These are phyloP conservation scores for Glaucopsyche alexis DNA, from an alignment of 2,888 invertebrate species.

Conservation along the genomic window DNA sequence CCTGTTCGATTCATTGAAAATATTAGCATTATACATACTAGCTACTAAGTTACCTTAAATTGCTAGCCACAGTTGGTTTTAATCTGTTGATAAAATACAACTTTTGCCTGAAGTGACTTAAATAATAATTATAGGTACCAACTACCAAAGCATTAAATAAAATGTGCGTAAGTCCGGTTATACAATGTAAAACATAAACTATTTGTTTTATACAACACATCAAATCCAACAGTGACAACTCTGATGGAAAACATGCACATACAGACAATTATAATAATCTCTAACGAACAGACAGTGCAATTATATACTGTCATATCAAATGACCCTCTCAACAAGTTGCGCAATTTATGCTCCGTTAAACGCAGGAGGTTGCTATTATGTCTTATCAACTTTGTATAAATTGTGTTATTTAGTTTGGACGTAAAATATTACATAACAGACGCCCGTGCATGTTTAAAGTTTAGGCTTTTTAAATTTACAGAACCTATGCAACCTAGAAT, in stretches of 20 bases:
- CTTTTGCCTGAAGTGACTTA: not conserved
- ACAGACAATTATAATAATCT: constrained; percentile 15
- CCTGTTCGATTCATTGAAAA: not conserved
- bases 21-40: no score
- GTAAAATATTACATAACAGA: not conserved
- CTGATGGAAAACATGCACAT: constrained; percentile 15
- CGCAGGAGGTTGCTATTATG: not conserved
- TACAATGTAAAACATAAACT: not conserved
- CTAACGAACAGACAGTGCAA: constrained; percentile 17
- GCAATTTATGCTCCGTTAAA: constrained; percentile 17
- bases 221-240: constrained; percentile 9
- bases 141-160: not conserved
- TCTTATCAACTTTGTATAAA: constrained; percentile 4
- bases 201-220: constrained; percentile 13
- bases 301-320: constrained; percentile 19
- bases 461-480: no score
- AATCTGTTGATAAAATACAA: not conserved
- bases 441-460: no score
- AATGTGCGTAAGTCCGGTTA: not conserved
- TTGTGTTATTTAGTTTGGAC: not conserved
- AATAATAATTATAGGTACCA: not conserved
- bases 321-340: constrained; percentile 13
- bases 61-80: no score
- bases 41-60: no score
- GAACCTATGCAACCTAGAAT: no score